Percentiles rank a stretch among this genome's conserved stretches.
phyloP scores from a whole-genome alignment of 2,797 vertebrate species.

The Sebastes minor region DNA sequence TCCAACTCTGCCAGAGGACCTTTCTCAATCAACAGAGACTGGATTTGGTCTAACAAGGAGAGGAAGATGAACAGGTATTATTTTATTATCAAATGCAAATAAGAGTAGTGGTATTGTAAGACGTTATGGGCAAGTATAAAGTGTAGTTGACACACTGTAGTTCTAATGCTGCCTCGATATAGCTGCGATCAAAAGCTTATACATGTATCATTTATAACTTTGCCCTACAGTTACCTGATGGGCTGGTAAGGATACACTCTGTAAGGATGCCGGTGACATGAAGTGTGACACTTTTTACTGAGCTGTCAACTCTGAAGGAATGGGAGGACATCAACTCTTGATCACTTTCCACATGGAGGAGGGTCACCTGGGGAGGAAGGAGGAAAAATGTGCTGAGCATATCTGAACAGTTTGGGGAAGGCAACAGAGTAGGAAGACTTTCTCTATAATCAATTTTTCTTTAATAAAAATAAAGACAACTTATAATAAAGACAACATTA shows the following conservation, averaged over 20 bases:
- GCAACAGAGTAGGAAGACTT: too few relatives aligned
- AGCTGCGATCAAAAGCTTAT: background rate
- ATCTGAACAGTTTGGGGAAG: too few relatives aligned
- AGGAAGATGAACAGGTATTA: background rate
- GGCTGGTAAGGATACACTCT: conserved; percentile 78
- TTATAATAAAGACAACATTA: too few relatives aligned
- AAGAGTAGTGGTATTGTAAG: background rate
- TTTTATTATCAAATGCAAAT: background rate
- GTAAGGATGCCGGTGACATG: conserved; percentile 80
- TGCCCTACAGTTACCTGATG: conserved; percentile 72
- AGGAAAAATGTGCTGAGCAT: background rate
- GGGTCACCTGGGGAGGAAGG: conserved; percentile 81
- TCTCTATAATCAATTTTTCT: too few relatives aligned
- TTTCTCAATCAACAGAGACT: conserved; percentile 67
- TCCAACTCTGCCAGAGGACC: conserved; percentile 73
- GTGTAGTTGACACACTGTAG: background rate
- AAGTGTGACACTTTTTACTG: conserved; percentile 79
- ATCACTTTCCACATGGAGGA: conserved; percentile 80
- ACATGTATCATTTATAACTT: too few relatives aligned
- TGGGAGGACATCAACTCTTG: conserved; percentile 42
- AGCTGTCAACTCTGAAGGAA: conserved; percentile 84
- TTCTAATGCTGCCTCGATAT: background rate
- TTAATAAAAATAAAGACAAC: too few relatives aligned
- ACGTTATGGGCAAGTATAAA: background rate
- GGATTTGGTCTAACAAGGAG: conserved; percentile 62